These are phyloP conservation scores for Anhinga rufa DNA, from an alignment of 2,113 vertebrate genomes.

Conservation along the genomic window DNA sequence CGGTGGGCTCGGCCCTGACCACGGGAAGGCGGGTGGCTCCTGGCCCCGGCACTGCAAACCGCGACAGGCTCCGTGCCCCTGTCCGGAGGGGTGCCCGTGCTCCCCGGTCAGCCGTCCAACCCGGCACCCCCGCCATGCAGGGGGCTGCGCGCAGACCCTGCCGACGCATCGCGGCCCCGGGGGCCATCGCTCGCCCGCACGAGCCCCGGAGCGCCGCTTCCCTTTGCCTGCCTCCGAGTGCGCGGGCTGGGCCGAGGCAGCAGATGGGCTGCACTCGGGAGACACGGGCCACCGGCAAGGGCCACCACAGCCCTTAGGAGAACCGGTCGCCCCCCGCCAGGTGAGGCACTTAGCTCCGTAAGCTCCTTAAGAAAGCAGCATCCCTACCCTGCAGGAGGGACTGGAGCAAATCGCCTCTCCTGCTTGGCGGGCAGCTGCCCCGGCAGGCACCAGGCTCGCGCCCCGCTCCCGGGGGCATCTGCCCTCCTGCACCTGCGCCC, in stretches of 20 bases:
- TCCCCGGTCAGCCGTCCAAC: background rate
- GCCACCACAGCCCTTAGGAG: background rate
- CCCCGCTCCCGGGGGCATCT: accelerated
- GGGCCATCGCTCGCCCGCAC: accelerated
- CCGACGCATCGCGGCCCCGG: accelerated
- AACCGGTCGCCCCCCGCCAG: background rate
- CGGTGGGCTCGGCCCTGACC: background rate
- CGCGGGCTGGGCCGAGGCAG: background rate
- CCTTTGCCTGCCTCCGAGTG: accelerated
- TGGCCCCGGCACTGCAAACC: background rate
- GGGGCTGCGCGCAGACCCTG: background rate
- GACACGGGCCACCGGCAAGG: background rate
- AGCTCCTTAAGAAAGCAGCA: background rate
- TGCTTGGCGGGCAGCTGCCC: background rate
- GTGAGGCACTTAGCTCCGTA: background rate
- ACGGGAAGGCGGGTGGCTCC: background rate
- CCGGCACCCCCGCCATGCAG: background rate
- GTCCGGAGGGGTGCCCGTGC: background rate
- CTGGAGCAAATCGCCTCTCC: background rate
- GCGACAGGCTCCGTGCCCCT: background rate
- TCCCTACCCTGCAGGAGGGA: background rate
- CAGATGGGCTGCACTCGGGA: background rate
- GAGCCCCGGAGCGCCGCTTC: background rate
- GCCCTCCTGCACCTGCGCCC: background rate
- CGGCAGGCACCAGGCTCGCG: background rate